Base-by-base conservation (phyloP, 1,140 invertebrate genomes). In the Anastrepha obliqua region DNA sequence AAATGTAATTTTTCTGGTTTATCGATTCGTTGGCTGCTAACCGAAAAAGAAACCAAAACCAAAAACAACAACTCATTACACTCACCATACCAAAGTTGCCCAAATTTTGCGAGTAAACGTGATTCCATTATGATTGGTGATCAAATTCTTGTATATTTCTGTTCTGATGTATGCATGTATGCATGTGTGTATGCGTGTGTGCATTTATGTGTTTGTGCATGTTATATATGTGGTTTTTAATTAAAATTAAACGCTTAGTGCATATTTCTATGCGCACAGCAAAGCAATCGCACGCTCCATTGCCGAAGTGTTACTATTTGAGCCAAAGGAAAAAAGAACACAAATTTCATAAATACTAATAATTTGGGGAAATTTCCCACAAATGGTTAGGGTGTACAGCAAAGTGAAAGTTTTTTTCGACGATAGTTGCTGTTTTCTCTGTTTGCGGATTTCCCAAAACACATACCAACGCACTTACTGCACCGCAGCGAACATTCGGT, bases 1-100 rank as follows among this genome's bases (percentile, higher is more conserved):
- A 17, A 55, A 81, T 51, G 74, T 51, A 81, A 81, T 81, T 55
- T 81, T 81, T 81, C 44, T 81, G 74, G 39, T 74, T 74, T 81
- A 81, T 7, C 44, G 74, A 55, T 81, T 55, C 74, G 51, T 47
- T 55, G 9, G 20, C 74, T 47, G 39, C 39, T 6, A 29, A 9
- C 2, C 42, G 47, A 51, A 55, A 51, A 51, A 51, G 2, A 78
- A 78, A 81, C 20, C 47, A 47, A 47, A 81, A 58, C 15, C 17
- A 58, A n/a, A 55, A n/a, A 5, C 44, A 47, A 55, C 74, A 51
- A 70, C 42, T 7, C 42, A 44, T n/a, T 74, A 47, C 42, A 17
- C 39, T 5, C 39, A 44, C 2, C 64, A 29, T 29, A 29, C 17
- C 1, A 3, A 65, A 7, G 20, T 7, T 9, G 64, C 17, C 44